Base-by-base conservation (phyloP, 1,140 invertebrate genomes). In the Brachionus rotundiformis region DNA sequence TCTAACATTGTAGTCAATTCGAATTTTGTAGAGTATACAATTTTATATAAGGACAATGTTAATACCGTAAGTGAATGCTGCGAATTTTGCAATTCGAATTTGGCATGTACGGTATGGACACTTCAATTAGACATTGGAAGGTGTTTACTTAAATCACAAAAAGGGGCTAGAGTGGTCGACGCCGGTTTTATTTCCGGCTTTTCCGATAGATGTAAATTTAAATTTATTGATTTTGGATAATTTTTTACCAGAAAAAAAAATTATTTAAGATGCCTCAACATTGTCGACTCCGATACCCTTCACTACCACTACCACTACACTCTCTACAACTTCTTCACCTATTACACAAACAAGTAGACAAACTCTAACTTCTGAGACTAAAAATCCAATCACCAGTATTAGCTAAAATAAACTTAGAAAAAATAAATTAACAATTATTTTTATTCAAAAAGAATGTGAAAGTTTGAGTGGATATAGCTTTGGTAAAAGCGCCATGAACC, bases 1-100 rank as follows among this genome's bases (percentile, higher is more conserved):
- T 79, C 76, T 33, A 79, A 54, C 29, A 39, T 79, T 31, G 76
- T 36, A 13, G 47, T 59, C 23, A 63, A 79, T 41, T 59, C 76
- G 19, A 79, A 79, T 63, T 79, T 59, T 41, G 47, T 79, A 3
- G 76, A 79, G 29, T 16, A 36, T 23, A 59, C 59, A n/a, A 54
- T 79, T 29, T 59, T 79, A 29, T 79, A 79, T 31, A 79, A 79
- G 59, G 76, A 79, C 27, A 79, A 79, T 79, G 76, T 79, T 3
- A 39, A 79, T 23, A 79, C 47, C 8, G 47, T 79, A 13, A 59
- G 19, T 39, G 76, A 79, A 16, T 79, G 76, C 25, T 79, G 76
- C 23, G 76, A 79, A 54, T 79, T 79, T 79, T 79, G 76, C n/a
- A 79, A 79, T 79, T 79, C 76, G 16, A 79, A 79, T 27, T 13